phyloP scores from a whole-genome alignment of 2,797 vertebrate species.

The Anomalospiza imberbis region DNA sequence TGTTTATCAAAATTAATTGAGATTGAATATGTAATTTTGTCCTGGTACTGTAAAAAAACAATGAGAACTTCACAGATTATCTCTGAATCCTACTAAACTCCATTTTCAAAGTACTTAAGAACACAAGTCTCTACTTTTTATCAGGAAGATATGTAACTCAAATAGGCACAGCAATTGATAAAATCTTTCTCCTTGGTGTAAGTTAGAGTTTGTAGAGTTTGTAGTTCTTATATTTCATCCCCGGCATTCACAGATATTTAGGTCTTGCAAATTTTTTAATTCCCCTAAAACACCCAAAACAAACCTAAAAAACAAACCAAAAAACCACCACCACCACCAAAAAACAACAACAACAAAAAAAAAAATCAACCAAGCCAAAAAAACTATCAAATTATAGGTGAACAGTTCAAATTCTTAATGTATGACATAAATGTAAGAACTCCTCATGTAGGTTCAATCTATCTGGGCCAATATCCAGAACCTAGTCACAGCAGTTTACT shows the following conservation, averaged over 20 bases:
- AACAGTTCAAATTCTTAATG: background rate
- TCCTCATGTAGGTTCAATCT: background rate
- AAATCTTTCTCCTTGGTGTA: background rate
- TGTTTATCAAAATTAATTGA: background rate
- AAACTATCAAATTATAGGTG: background rate
- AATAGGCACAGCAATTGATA: background rate
- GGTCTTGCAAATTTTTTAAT: constrained; percentile 84
- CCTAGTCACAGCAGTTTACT: background rate
- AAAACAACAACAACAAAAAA: background rate
- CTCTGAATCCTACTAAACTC: background rate
- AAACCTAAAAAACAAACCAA: background rate
- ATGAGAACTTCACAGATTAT: background rate
- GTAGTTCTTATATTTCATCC: constrained; percentile 79
- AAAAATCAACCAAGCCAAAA: background rate
- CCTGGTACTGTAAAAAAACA: background rate
- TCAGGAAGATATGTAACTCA: background rate
- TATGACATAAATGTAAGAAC: background rate
- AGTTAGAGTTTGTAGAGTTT: background rate
- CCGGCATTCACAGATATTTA: constrained; percentile 83
- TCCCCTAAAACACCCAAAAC: constrained; percentile 66
- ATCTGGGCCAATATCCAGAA: background rate
- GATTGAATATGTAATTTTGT: background rate
- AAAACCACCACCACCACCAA: background rate
- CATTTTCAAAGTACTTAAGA: background rate
- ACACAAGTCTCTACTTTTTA: background rate